Base-by-base conservation (phyloP, 2,888 invertebrate species). In the Caenorhabditis uteleia region DNA sequence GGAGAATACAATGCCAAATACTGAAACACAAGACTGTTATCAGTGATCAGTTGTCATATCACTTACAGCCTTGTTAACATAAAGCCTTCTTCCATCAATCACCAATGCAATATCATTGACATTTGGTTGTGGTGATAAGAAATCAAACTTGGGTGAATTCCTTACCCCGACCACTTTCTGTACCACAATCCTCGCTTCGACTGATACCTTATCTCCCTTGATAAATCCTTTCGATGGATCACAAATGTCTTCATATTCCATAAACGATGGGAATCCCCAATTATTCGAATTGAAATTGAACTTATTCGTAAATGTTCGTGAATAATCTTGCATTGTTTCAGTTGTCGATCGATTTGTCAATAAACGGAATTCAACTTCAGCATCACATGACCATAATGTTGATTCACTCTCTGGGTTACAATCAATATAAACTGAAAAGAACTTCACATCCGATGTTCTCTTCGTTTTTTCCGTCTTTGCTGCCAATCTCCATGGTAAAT, bases 191-290 rank as follows among this genome's bases (percentile, higher is more conserved):
- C 64, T 55, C 0, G 82, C 82, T 34, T 79, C 78, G 25, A 82
- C 69, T 14, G 77, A 74, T 31, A 80, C 74, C 2, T 68, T 58
- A 36, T 81, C 80, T 38, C 68, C 71, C 26, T 69, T 59, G 12
- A 78, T 70, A 50, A 67, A 81, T 16, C 79, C 80, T 38, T 68
- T 36, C 14, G 59, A 53, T 25, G 55, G 27, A 31, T 51, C 45
- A 21, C 47, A 48, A 21, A 66, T 53, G 12, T 77, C 77, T 12
- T 49, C 62, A 77, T 77, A 82, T 18, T 79, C 80, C 67, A 81
- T 78, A 56, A 82, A 82, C 2, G 77, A 74, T 12, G 82, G 82
- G 48, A 82, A 82, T 1, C 82, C 82, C 82, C 82, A 82, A 54
- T 82, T 82, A 64, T 81, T 81, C 44, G 78, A 79, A 47, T 76